Conservation (phyloP, 2,797 vertebrate species). For the Pyrocephalus nanus region DNA sequence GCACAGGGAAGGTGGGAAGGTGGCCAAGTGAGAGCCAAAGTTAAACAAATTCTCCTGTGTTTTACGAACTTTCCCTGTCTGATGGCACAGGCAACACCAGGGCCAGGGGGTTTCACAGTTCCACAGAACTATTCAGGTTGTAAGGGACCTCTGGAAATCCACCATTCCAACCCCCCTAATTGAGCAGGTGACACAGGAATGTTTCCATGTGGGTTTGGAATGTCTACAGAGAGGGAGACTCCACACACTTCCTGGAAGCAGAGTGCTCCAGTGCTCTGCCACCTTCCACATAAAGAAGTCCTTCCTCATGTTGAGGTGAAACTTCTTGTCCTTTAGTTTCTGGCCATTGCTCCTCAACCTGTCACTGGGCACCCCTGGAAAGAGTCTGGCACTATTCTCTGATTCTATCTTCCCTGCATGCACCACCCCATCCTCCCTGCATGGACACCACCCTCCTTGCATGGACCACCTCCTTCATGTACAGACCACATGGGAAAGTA, state of each 20-base stretch:
- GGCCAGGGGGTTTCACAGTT: not conserved
- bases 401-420: not conserved
- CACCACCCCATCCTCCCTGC: not conserved
- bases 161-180: not conserved
- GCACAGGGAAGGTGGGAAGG: accelerated
- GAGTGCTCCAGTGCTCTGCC: not conserved
- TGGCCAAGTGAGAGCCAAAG: accelerated
- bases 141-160: not conserved
- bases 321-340: not conserved
- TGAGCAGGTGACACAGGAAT: not conserved
- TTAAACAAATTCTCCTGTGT: not conserved
- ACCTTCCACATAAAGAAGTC: not conserved
- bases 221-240: not conserved
- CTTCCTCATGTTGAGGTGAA: not conserved
- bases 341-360: not conserved
- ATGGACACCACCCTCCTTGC: not conserved
- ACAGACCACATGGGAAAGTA: not conserved
- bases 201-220: not conserved
- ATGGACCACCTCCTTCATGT: accelerated
- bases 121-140: not conserved
- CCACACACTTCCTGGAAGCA: not conserved
- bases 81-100: not conserved
- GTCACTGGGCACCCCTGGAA: not conserved
- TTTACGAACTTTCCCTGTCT: not conserved
- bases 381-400: not conserved